phyloP scores from a whole-genome alignment of 2,797 vertebrate species.

The Semotilus atromaculatus region DNA sequence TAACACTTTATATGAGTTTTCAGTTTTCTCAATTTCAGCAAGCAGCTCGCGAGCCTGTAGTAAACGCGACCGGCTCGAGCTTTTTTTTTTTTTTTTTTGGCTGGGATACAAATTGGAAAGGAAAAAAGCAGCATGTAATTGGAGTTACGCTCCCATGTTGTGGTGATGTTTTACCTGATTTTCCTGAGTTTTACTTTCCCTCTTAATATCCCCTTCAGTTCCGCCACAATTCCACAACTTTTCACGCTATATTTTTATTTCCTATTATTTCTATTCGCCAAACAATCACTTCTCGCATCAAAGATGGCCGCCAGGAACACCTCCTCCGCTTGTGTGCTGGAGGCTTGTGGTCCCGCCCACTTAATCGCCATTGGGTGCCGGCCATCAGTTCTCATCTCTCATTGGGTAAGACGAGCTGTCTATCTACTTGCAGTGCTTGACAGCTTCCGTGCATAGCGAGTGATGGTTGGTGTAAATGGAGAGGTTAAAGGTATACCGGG shows the following conservation, averaged over 20 bases:
- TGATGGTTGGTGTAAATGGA: conserved; percentile 68
- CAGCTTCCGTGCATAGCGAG: conserved; percentile 69
- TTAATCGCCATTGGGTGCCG: conserved; percentile 62
- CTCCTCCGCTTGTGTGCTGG: conserved; percentile 77
- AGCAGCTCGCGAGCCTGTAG: neutral
- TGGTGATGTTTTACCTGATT: conserved; percentile 70
- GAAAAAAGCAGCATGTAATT: conserved; percentile 43
- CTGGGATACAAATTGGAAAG: conserved; percentile 44
- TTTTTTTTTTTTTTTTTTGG: conserved; percentile 40
- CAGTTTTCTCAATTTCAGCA: neutral
- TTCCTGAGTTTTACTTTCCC: conserved; percentile 66
- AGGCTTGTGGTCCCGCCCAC: conserved; percentile 68
- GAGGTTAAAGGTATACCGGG: conserved; percentile 72
- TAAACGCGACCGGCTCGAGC: conserved; percentile 33
- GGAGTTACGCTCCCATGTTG: conserved; percentile 19
- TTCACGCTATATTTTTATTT: conserved; percentile 68
- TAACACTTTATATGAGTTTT: conserved; percentile 2
- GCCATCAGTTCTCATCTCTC: neutral
- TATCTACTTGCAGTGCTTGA: conserved; percentile 49
- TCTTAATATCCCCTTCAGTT: conserved; percentile 57
- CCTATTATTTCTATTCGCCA: conserved; percentile 79
- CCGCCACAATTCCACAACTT: conserved; percentile 54
- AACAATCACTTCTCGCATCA: conserved; percentile 84
- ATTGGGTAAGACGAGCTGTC: conserved; percentile 59
- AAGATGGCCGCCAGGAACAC: conserved; percentile 86